Base-by-base conservation (phyloP, 2,888 invertebrate genomes). In the Cataglyphis cursor region DNA sequence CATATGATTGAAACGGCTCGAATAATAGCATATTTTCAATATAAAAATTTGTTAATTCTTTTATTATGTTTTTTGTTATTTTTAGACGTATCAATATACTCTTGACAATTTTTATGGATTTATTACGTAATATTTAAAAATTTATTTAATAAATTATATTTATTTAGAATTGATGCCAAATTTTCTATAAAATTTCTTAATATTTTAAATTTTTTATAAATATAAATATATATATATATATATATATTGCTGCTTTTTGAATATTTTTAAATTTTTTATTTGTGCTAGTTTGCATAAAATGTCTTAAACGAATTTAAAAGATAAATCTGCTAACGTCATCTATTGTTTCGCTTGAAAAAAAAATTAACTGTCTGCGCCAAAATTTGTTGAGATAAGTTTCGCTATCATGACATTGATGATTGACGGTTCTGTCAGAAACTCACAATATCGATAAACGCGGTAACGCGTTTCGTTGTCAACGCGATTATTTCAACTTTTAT, bases 131-230 rank as follows among this genome's bases (percentile, higher is more conserved):
- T 15, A 15, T 59, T 72, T 24, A 3, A 61, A 73, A 41, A 73
- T 73, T 59, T 12, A 24, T n/a, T 24, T 61, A 41, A 57, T 21
- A 18, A 6, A 18, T 38, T 38, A 38, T 12, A 57, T 38, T 72
- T 35, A 57, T 72, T 54, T 35, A 35, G 9, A 57, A 35, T 72
- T 35, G 10, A 72, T 35, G 35, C 15, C n/a, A 51, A 51, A 48
- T 48, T 48, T 48, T 48, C 18, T 48, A 48, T n/a, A 51, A 51
- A n/a, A 51, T 51, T 51, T 51, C 6, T 51, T 51, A 51, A n/a
- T 48, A 48, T 48, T 1, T 18, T 8, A 18, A 48, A 51, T 51
- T 51, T 51, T 51, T 51, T 18, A 15, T 15, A 44, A 44, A 44
- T 41, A 15, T 15, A 44, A 12, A 9, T 9, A 38, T 38, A 38